These are phyloP conservation scores for Camelus dromedarius DNA, from an alignment of 2,113 vertebrate species.

Conservation along the genomic window DNA sequence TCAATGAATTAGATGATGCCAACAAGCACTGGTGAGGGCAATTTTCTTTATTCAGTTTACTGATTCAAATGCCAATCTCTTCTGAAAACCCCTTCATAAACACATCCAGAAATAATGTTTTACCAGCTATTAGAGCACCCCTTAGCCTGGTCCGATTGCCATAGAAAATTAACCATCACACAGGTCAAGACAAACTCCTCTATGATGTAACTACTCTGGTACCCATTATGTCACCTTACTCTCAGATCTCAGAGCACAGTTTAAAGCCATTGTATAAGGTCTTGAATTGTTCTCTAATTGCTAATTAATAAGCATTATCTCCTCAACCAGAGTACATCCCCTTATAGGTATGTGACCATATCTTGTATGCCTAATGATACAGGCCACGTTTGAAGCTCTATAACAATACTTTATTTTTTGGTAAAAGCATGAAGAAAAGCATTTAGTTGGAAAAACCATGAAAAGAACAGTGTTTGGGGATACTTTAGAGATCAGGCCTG, in stretches of 20 bases:
- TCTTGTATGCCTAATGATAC: background rate
- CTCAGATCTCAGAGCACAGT: background rate
- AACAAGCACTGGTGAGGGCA: background rate
- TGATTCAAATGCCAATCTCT: background rate
- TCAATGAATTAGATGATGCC: background rate
- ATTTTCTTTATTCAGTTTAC: background rate
- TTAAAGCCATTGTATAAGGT: background rate
- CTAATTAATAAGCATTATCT: conserved; percentile 8
- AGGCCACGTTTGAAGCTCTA: conserved; percentile 35
- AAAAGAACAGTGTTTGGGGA: background rate
- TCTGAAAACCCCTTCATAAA: background rate
- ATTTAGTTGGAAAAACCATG: conserved; percentile 30
- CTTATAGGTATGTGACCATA: background rate
- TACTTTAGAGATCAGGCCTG: background rate
- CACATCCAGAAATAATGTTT: background rate
- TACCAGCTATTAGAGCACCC: background rate
- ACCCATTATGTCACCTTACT: background rate
- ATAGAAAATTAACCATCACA: background rate
- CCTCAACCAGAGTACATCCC: background rate
- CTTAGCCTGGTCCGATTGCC: background rate
- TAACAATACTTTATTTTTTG: conserved; percentile 3
- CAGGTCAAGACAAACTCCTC: background rate
- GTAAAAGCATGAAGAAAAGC: conserved; percentile 54
- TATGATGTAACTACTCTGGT: background rate
- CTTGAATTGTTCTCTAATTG: background rate